Evolutionary conservation across 2,797 vertebrate genomes (phyloP).

Genomic region (Tapirus indicus): DNA sequence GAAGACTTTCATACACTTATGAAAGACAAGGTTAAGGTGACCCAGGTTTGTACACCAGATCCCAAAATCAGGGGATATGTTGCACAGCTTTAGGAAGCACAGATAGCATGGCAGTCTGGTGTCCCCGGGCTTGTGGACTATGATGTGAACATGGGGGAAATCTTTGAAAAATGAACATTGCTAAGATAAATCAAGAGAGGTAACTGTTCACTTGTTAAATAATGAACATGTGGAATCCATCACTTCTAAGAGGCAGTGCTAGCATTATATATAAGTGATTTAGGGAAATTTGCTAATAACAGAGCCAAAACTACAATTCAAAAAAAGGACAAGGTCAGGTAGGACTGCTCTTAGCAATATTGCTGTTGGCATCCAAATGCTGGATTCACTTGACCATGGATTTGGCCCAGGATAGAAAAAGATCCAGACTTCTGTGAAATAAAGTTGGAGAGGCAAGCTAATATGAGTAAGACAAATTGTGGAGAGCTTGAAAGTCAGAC

Average conservation of each 20-base stretch:
- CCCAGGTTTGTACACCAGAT: not conserved
- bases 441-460: conserved; percentile 37
- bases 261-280: not conserved
- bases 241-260: not conserved
- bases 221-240: not conserved
- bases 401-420: not conserved
- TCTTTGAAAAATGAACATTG: not conserved
- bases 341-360: not conserved
- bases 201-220: not conserved
- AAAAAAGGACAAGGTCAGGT: not conserved
- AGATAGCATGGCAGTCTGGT: not conserved
- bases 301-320: not conserved
- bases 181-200: not conserved
- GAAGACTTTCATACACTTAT: not conserved
- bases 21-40: not conserved
- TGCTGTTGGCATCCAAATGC: conserved; percentile 34
- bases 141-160: not conserved
- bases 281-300: conserved; percentile 10
- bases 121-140: not conserved
- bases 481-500: conserved; percentile 9
- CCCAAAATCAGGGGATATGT: not conserved
- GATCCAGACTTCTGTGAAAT: conserved; percentile 2
- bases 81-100: not conserved
- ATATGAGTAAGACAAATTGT: conserved; percentile 47
- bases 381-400: not conserved